phyloP scores from a whole-genome alignment of 2,888 invertebrate species.

The Linnaemya tessellans region DNA sequence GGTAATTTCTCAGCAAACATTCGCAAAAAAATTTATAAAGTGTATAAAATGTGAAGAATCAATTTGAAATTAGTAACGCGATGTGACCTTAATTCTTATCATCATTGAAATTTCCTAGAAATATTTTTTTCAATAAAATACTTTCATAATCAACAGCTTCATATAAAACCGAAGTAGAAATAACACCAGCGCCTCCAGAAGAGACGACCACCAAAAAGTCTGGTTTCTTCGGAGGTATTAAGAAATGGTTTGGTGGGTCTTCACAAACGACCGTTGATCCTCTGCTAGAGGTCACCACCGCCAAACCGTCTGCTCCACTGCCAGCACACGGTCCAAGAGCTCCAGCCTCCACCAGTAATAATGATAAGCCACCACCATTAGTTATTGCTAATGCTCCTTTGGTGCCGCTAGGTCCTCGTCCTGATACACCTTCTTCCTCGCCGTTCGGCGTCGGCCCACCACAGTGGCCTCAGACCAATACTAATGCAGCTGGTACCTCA shows the following conservation, averaged over 20 bases:
- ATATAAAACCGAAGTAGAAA: constrained; percentile 79
- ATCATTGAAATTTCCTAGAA: constrained; percentile 21
- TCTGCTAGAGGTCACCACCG: constrained; percentile 63
- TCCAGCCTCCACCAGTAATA: constrained; percentile 35
- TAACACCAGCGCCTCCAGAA: constrained; percentile 78
- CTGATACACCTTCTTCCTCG: constrained; percentile 79
- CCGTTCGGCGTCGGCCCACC: constrained; percentile 76
- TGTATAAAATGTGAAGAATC: not conserved
- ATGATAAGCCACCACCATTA: constrained; percentile 78
- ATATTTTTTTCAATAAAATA: constrained; percentile 2
- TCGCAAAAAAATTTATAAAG: not conserved
- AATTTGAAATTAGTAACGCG: constrained; percentile 13
- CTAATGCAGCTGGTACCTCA: constrained; percentile 11
- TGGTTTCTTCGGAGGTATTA: constrained; percentile 80
- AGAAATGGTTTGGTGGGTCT: constrained; percentile 78
- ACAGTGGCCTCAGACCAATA: constrained; percentile 64
- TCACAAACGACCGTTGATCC: constrained; percentile 73
- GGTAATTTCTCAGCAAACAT: constrained; percentile 74
- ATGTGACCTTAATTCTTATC: constrained; percentile 63
- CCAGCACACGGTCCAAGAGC: constrained; percentile 31
- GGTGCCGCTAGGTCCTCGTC: constrained; percentile 79
- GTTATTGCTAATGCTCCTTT: constrained; percentile 78
- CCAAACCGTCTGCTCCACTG: constrained; percentile 27
- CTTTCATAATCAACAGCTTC: constrained; percentile 72
- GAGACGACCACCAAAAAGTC: constrained; percentile 78